A percentile compares a stretch with the other conserved stretches of the same genome.
phyloP scores from a whole-genome alignment of 1,140 invertebrate species.

The Druon quercuslanigerum region DNA sequence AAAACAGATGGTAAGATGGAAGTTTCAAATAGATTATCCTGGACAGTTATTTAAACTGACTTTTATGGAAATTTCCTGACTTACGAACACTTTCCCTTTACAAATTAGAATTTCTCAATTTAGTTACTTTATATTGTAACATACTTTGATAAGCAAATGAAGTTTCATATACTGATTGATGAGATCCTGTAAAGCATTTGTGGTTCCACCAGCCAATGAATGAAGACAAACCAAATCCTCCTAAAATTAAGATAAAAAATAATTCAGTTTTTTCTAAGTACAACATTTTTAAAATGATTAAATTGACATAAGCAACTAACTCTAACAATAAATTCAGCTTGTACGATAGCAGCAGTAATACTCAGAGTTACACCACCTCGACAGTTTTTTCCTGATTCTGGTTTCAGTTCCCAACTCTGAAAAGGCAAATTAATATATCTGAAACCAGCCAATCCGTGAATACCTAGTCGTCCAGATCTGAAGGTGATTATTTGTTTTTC shows the following conservation, averaged over 20 bases:
- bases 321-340: slow-evolving; percentile 81
- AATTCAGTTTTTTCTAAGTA: not conserved
- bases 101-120: slow-evolving; percentile 13
- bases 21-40: too few species aligned
- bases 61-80: too few species aligned
- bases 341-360: slow-evolving; percentile 82
- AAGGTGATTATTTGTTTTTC: slow-evolving; percentile 87
- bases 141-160: slow-evolving; percentile 75
- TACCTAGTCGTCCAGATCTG: slow-evolving; percentile 83
- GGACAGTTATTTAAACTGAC: too few species aligned
- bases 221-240: slow-evolving; percentile 77
- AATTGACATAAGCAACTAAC: slow-evolving; percentile 56
- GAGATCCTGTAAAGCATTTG: slow-evolving; percentile 75
- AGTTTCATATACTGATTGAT: slow-evolving; percentile 77
- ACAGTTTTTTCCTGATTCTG: slow-evolving; percentile 75
- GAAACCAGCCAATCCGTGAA: slow-evolving; percentile 84
- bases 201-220: slow-evolving; percentile 78
- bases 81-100: too few species aligned
- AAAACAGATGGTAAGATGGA: too few species aligned
- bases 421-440: slow-evolving; percentile 88
- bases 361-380: slow-evolving; percentile 77
- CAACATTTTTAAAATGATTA: not conserved
- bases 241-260: slow-evolving; percentile 55
- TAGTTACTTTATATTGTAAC: slow-evolving; percentile 35
- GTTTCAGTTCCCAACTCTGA: slow-evolving; percentile 89